Evolutionary conservation across 1,140 invertebrate species (phyloP), one percentile per base, ranked within the genome.

Genomic region (Delia radicum): DNA sequence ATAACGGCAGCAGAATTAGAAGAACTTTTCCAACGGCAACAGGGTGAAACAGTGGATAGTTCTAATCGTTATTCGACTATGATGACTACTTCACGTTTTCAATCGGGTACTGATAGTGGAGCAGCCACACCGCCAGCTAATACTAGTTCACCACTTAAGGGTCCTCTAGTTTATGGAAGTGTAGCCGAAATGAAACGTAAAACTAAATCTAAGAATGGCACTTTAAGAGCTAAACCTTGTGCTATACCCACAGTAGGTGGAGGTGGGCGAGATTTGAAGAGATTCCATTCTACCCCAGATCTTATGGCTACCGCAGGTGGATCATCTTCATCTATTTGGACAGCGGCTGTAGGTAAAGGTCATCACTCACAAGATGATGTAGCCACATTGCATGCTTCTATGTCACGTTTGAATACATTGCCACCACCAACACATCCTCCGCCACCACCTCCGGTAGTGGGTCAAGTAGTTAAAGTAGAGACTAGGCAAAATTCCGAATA

Each of bases 141-240:
- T 5, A 85, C 79, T 27, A 79, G 81, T 0, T 93, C 92, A 12
- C 91, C 92, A 67, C 89, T 91, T 61, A 90, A 91, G 80, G 90
- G 90, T 28, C 88, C 90, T 2, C 77, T 87, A 4, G 95, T 97
- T 27, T 98, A 97, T 26, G 94, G 95, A 61, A 97, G 95, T 85
- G 95, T 98, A 67, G 94, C 96, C 0, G 95, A 97, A 87, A 98
- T 98, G 96, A 98, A 98, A 87, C 90, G 94, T 33, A 87, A 86
- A 71, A 83, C 78, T 76, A 82, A n/a, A 81, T 33, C 63, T 26
- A 76, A 76, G 31, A 76, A 76, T 55, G 75, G 75, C 42, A 86
- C 85, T 0, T 37, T 86, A 5, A 82, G 83, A 13, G 85, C 81
- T 21, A 86, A 86, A 55, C 85, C 85, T 79, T 88, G 78, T 79